Evolutionary conservation across 2,797 vertebrate species (phyloP).

Genomic region (Ambastaia sidthimunki): DNA sequence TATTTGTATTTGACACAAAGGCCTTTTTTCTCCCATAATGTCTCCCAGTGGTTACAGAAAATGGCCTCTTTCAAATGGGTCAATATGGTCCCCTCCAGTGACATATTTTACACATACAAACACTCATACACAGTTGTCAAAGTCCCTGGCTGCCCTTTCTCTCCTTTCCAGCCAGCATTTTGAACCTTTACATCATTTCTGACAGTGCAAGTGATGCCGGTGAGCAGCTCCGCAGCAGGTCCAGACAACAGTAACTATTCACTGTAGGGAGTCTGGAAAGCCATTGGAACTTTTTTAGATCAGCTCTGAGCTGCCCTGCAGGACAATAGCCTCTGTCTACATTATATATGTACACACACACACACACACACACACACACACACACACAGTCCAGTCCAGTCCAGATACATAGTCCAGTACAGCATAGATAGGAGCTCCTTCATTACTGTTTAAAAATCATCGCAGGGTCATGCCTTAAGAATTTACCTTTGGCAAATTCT

Average conservation of each 20-base stretch:
- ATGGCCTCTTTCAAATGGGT: background rate
- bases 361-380: too few relatives aligned
- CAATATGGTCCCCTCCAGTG: background rate
- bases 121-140: background rate
- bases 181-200: background rate
- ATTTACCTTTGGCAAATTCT: too few relatives aligned
- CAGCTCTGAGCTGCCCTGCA: background rate
- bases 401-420: too few relatives aligned
- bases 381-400: too few relatives aligned
- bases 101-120: constrained; percentile 3
- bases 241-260: background rate
- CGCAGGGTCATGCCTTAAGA: too few relatives aligned
- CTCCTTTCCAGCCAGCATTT: background rate
- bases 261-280: background rate
- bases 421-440: too few relatives aligned
- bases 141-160: background rate
- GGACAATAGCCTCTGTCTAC: background rate
- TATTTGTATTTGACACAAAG: background rate
- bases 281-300: background rate
- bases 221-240: background rate
- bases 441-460: too few relatives aligned
- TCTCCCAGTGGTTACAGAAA: background rate
- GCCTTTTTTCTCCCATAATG: background rate
- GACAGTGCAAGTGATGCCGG: background rate
- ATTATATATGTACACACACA: too few relatives aligned